phyloP scores from a whole-genome alignment of 2,797 vertebrate species.

The Gobio occitaniae region DNA sequence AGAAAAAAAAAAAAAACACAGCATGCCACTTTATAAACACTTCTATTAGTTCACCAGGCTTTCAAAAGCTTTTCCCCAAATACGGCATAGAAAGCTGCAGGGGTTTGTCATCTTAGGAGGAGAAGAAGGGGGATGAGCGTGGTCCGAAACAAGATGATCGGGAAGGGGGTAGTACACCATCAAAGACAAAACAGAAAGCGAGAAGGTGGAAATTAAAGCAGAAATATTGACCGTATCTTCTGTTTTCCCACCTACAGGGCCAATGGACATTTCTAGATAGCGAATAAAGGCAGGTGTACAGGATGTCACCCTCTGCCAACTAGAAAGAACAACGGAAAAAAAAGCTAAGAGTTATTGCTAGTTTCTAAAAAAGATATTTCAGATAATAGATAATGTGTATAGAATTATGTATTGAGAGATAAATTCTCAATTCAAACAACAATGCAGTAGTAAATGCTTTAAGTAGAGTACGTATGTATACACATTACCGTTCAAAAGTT shows the following conservation, averaged over 20 bases:
- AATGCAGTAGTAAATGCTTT: neutral
- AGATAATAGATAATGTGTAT: neutral
- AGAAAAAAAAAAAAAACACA: conserved; percentile 58
- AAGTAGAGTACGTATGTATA: too few species aligned
- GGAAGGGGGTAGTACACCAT: neutral
- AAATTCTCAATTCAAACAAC: neutral
- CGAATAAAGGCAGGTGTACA: neutral
- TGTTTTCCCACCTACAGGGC: neutral
- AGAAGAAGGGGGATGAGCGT: neutral
- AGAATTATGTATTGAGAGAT: neutral
- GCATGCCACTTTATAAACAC: conserved; percentile 69
- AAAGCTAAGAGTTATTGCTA: too few species aligned
- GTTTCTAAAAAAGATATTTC: neutral
- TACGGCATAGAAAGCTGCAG: conserved; percentile 35
- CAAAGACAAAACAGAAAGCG: neutral
- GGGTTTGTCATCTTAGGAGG: conserved; percentile 30
- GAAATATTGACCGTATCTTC: conserved; percentile 2
- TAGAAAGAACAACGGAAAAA: neutral
- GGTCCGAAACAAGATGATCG: conserved; percentile 19
- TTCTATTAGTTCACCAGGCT: conserved; percentile 39
- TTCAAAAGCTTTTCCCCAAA: conserved; percentile 31
- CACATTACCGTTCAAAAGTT: too few species aligned
- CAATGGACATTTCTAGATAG: neutral
- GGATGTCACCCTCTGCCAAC: neutral
- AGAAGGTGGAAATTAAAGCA: conserved; percentile 7